phyloP scores from a whole-genome alignment of 2,797 vertebrate genomes.

The Triplophysa yarkandensis region DNA sequence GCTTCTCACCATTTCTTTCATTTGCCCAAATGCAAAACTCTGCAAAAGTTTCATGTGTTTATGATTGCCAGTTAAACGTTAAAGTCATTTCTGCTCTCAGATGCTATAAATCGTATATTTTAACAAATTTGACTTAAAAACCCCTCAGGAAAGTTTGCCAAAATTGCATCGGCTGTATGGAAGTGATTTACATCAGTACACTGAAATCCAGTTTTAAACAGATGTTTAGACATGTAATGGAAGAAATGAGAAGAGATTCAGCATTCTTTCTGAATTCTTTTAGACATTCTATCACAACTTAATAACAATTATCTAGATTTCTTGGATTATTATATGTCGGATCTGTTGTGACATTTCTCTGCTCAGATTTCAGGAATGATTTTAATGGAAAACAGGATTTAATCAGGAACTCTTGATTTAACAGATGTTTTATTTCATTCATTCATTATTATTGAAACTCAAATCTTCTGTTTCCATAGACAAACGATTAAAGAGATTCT shows the following conservation, averaged over 20 bases:
- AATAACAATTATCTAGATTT: no score
- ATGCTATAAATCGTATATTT: not conserved
- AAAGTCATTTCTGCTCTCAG: not conserved
- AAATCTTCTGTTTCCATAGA: not conserved
- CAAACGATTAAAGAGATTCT: not conserved
- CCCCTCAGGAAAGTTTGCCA: not conserved
- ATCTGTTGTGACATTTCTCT: not conserved
- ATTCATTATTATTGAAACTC: not conserved
- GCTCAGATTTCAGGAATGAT: no score
- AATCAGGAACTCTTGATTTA: not conserved
- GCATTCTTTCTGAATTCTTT: no score
- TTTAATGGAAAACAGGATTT: not conserved
- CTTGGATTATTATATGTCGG: not conserved
- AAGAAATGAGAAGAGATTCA: no score
- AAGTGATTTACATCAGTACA: slow-evolving; percentile 5
- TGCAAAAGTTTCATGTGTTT: not conserved
- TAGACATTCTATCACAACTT: no score
- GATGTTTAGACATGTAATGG: not conserved
- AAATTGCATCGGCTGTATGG: not conserved
- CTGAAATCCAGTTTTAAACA: slow-evolving; percentile 5
- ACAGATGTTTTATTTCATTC: not conserved
- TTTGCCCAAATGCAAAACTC: not conserved
- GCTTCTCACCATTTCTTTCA: not conserved
- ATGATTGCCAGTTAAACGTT: not conserved
- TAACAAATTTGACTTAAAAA: not conserved